Base-by-base conservation (phyloP, 2,797 vertebrate genomes). In the Peromyscus attwateri region DNA sequence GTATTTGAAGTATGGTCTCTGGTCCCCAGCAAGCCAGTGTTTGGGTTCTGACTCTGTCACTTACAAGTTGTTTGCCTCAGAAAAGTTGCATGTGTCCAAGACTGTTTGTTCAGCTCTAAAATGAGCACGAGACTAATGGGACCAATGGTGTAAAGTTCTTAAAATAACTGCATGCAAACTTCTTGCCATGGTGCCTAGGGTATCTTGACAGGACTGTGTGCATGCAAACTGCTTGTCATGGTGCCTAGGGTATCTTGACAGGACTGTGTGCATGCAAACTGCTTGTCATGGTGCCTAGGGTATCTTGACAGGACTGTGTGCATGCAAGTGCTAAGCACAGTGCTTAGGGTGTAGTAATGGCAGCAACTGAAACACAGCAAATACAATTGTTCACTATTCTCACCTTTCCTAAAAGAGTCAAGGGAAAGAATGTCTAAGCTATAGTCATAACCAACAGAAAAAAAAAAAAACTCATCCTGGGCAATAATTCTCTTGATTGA, bases 51-150 rank as follows among this genome's bases (percentile, higher is more conserved):
- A 34, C 57, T 75, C 84, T 49, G 8, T 40, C 64, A 68, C 57
- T 76, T 80, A 34, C 10, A 92, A 79, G 6, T 11, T 94, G 37
- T 89, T 89, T 55, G 62, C 87, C 27, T 80, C 43, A 40, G 73
- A 82, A 73, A 93, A 97, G 37, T 90, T 68, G 21, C n/a, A 46
- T 43, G 25, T 76, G 64, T 79, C 83, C 77, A 73, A 91, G 43
- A 85, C 16, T 71, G 40, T 87, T 90, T 93, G 73, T 37, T 85
- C 25, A 62, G 37, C 64, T 92, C 31, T 87, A 57, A 71, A 87
- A 68, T 68, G 46, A 46, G 23, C 29, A 46, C 16, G 40, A n/a
- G 34, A 62, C 23, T 60, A 68, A 55, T 7, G 21, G 52, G 19
- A 70, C 52, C 40, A 83, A 66, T 9, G 34, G 19, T 31, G 14